Evolutionary conservation across 2,797 vertebrate species (phyloP).

Genomic region (Anisognathus igniventris): DNA sequence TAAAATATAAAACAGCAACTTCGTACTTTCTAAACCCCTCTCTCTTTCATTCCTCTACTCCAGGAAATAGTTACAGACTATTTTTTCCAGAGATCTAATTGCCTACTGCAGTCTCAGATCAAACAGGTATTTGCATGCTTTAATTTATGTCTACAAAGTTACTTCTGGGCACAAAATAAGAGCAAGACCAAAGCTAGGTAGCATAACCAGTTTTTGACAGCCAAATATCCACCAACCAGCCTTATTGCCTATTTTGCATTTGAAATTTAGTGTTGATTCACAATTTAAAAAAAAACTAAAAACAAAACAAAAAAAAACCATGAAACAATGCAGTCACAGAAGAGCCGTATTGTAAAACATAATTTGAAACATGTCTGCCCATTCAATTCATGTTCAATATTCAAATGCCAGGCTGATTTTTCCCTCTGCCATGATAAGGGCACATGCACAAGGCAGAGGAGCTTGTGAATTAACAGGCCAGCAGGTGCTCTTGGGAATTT

Average conservation of each 20-base stretch:
- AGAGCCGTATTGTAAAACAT: not conserved
- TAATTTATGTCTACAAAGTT: not conserved
- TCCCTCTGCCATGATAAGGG: not conserved
- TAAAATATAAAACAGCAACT: not conserved
- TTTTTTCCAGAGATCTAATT: not conserved
- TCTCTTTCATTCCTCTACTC: not conserved
- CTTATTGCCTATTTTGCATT: not conserved
- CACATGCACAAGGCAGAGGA: not conserved
- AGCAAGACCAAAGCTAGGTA: not conserved
- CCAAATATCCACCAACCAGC: not conserved
- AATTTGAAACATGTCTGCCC: not conserved
- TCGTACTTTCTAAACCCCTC: not conserved
- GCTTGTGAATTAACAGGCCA: not conserved
- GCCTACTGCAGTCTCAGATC: not conserved
- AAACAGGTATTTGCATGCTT: slow-evolving; percentile 2
- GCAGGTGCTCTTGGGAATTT: not conserved
- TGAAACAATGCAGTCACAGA: rapidly evolving
- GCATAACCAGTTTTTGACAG: not conserved
- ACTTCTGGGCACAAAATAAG: slow-evolving; percentile 6
- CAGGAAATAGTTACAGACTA: not conserved
- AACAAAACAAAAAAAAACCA: not conserved
- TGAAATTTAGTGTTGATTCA: not conserved
- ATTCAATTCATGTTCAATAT: not conserved
- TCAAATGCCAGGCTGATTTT: not conserved
- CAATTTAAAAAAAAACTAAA: not conserved